Conservation (phyloP, 2,797 vertebrate genomes). For the Schizothorax lantsangensis region DNA sequence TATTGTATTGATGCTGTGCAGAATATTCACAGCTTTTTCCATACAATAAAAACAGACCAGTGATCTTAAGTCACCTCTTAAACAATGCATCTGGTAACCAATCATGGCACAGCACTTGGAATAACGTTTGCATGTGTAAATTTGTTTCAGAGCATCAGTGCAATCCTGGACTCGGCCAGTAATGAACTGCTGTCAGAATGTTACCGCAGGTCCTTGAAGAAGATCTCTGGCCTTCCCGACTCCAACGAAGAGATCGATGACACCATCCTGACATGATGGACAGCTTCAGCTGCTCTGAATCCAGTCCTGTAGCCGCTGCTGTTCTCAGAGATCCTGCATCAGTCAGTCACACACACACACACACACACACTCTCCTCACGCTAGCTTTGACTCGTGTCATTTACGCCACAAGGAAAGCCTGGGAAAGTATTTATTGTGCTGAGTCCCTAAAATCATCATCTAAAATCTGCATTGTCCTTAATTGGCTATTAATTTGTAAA, state of each 20-base stretch:
- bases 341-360: constrained; percentile 37
- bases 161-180: constrained; percentile 92
- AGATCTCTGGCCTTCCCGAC: constrained; percentile 88
- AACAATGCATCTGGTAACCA: too few relatives aligned
- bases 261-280: constrained; percentile 93
- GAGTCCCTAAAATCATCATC: constrained; percentile 5
- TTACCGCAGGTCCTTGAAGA: constrained; percentile 91
- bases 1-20: too few relatives aligned
- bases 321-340: constrained; percentile 53
- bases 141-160: constrained; percentile 81
- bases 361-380: constrained; percentile 10
- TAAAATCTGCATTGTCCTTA: neutral
- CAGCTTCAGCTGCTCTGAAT: constrained; percentile 46
- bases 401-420: constrained; percentile 3
- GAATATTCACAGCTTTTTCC: neutral
- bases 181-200: constrained; percentile 91
- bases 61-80: too few relatives aligned
- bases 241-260: constrained; percentile 95
- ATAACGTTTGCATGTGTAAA: neutral
- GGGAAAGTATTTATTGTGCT: constrained; percentile 31
- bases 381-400: constrained; percentile 4
- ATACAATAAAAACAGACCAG: neutral
- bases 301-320: constrained; percentile 29
- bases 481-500: neutral
- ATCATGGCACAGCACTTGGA: neutral